phyloP scores from a whole-genome alignment of 2,888 invertebrate genomes.

The Serrognathus titanus region DNA sequence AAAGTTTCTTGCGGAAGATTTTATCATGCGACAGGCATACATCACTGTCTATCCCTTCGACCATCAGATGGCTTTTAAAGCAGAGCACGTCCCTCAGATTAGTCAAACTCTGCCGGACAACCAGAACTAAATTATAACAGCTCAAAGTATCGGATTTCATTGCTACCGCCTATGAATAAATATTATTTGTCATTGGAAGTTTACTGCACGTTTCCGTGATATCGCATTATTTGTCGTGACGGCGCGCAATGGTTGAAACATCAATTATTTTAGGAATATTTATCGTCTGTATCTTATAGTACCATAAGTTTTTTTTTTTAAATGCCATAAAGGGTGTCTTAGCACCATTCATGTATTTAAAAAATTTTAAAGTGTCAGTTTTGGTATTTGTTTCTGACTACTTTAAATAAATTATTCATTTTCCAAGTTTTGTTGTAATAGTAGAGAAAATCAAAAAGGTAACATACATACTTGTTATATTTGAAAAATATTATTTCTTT shows the following conservation, averaged over 20 bases:
- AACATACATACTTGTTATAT: no score
- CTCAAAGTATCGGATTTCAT: constrained; percentile 33
- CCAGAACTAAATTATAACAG: constrained; percentile 38
- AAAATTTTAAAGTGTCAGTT: no score
- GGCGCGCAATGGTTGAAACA: background rate
- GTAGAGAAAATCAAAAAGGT: no score
- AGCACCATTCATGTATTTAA: no score
- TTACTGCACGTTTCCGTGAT: background rate
- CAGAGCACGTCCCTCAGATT: constrained; percentile 38
- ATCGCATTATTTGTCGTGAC: background rate
- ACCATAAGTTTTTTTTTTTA: no score
- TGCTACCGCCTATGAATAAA: constrained; percentile 3
- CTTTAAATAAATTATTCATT: no score
- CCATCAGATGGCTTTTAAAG: constrained; percentile 26
- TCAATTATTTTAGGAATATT: no score
- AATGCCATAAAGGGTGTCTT: no score
- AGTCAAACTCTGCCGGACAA: constrained; percentile 39
- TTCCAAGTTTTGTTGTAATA: no score
- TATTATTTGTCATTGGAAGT: constrained; percentile 2
- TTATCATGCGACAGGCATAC: constrained; percentile 39
- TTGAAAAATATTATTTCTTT: no score
- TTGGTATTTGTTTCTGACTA: no score
- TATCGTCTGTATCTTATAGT: background rate
- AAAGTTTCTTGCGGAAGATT: constrained; percentile 37
- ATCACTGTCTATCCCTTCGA: constrained; percentile 38